Percentiles rank a stretch among this genome's conserved stretches.
phyloP scores from a whole-genome alignment of 2,113 vertebrate species.

The Ctenodactylus gundi region DNA sequence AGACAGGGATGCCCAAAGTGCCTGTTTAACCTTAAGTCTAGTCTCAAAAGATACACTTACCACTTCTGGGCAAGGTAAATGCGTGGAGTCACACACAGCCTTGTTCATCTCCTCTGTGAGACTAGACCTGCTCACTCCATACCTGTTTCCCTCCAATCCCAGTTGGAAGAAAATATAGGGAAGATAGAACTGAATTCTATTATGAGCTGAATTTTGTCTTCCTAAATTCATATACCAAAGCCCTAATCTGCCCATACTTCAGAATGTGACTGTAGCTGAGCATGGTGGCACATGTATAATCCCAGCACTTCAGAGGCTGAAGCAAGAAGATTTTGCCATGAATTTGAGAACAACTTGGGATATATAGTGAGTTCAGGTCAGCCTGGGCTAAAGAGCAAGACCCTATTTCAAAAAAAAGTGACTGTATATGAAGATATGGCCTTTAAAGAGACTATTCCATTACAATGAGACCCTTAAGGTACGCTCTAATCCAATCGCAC shows the following conservation, averaged over 20 bases:
- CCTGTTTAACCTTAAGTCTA: conserved; percentile 61
- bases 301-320: too few relatives aligned
- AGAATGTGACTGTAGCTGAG: conserved; percentile 44
- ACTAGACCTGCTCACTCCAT: neutral
- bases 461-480: conserved; percentile 16
- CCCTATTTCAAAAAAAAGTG: too few relatives aligned
- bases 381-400: too few relatives aligned
- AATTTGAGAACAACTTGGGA: too few relatives aligned
- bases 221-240: neutral
- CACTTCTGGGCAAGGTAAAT: neutral
- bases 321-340: too few relatives aligned
- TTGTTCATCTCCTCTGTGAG: neutral
- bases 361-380: too few relatives aligned
- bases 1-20: conserved; percentile 40
- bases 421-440: neutral
- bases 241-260: neutral
- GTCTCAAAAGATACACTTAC: conserved; percentile 26
- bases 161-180: conserved; percentile 30
- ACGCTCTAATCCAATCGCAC: neutral
- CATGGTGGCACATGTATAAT: too few relatives aligned
- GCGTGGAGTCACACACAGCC: neutral
- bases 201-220: neutral
- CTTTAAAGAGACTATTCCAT: conserved; percentile 30
- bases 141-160: neutral
- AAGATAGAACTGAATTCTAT: neutral